phyloP scores from a whole-genome alignment of 2,888 invertebrate species.

The Quadriops clusia region DNA sequence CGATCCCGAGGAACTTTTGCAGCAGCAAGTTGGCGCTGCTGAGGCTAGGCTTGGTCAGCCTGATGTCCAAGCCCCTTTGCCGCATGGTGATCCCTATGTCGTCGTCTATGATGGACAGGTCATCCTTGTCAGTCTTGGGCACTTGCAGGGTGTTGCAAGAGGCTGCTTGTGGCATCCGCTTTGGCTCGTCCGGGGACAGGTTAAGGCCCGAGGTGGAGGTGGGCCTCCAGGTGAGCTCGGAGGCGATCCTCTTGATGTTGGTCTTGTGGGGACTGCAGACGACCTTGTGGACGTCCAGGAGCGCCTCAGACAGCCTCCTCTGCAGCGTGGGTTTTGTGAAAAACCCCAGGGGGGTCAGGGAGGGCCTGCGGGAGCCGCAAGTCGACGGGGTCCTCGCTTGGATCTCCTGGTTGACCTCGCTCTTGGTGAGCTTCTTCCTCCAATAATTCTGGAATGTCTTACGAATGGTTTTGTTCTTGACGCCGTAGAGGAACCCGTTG shows the following conservation, averaged over 20 bases:
- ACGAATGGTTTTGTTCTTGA: conserved; percentile 58
- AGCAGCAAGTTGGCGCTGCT: conserved; percentile 48
- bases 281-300: conserved; percentile 37
- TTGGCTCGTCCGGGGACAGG: conserved; percentile 27
- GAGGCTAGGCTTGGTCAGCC: conserved; percentile 39
- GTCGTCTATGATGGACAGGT: conserved; percentile 30
- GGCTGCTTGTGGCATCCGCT: conserved; percentile 47
- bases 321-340: conserved; percentile 42
- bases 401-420: conserved; percentile 68
- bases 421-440: conserved; percentile 66
- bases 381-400: conserved; percentile 70
- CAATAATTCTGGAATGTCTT: conserved; percentile 67
- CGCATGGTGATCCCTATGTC: conserved; percentile 25
- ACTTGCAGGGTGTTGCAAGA: conserved; percentile 61
- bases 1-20: conserved; percentile 47
- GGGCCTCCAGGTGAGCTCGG: conserved; percentile 42
- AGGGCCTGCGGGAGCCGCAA: conserved; percentile 62
- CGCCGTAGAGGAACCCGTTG: conserved; percentile 67
- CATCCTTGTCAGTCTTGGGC: conserved; percentile 39
- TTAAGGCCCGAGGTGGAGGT: conserved; percentile 32
- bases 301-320: conserved; percentile 44
- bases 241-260: conserved; percentile 39
- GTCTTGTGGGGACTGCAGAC: conserved; percentile 26
- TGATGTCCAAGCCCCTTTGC: conserved; percentile 5
- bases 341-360: conserved; percentile 47